phyloP scores from a whole-genome alignment of 2,113 vertebrate species.

The Cephalopterus ornatus region DNA sequence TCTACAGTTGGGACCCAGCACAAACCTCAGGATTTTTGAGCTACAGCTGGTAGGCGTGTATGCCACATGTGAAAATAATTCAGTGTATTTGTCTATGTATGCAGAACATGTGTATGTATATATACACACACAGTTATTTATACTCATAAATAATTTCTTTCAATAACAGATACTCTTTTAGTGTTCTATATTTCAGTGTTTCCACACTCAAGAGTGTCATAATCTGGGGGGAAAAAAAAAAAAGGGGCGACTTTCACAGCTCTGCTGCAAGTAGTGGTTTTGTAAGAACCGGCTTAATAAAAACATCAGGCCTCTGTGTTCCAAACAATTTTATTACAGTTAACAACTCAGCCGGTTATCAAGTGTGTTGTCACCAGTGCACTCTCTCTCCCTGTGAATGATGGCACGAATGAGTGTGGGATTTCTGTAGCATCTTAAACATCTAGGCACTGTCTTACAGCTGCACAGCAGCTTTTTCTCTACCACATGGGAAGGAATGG shows the following conservation, averaged over 20 bases:
- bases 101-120: background rate
- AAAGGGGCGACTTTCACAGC: background rate
- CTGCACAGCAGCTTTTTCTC: background rate
- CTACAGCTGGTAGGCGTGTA: background rate
- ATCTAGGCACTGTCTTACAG: background rate
- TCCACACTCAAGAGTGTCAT: background rate
- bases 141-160: background rate
- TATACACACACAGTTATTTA: background rate
- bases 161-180: background rate
- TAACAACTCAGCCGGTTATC: conserved; percentile 30
- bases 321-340: conserved; percentile 1
- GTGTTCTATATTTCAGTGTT: background rate
- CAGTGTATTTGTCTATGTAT: background rate
- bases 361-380: background rate
- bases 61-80: background rate
- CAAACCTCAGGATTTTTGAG: background rate
- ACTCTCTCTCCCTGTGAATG: background rate
- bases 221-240: background rate
- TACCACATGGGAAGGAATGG: background rate
- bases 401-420: background rate
- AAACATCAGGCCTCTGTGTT: background rate
- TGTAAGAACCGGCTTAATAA: background rate
- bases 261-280: background rate
- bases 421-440: background rate
- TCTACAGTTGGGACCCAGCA: background rate